Conservation (phyloP, 2,797 vertebrate species). For the Lacerta bilineata region DNA sequence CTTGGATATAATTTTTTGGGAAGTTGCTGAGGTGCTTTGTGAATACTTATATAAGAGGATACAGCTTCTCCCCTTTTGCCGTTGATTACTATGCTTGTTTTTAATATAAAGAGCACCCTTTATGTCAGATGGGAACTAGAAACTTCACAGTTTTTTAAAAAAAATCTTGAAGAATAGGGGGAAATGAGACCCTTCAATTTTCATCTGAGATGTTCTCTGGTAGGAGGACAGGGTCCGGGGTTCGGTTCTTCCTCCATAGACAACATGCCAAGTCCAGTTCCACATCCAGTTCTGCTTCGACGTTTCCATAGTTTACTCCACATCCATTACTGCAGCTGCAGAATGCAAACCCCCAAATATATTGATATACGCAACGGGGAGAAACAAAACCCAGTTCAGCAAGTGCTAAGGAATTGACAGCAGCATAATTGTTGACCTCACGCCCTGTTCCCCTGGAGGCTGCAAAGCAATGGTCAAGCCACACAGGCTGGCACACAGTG, state of each 20-base stretch:
- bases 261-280: conserved; percentile 23
- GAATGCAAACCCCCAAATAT: not conserved
- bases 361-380: not conserved
- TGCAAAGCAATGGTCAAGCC: not conserved
- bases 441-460: not conserved
- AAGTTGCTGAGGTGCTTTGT: not conserved
- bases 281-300: conserved; percentile 18
- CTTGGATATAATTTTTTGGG: not conserved
- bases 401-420: not conserved
- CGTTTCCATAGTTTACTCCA: not conserved
- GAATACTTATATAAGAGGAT: too few relatives aligned
- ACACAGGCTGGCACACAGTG: not conserved
- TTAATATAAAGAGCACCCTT: not conserved
- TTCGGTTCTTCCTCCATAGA: not conserved
- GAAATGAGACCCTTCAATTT: not conserved
- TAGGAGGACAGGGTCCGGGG: conserved; percentile 2
- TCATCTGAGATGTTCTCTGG: not conserved
- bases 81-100: too few relatives aligned
- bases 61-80: not conserved
- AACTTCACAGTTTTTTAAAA: not conserved
- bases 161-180: not conserved
- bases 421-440: not conserved
- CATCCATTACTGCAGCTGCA: conserved; percentile 1
- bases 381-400: not conserved
- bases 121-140: not conserved